These are phyloP conservation scores for Prionace glauca DNA, from an alignment of 2,797 vertebrate genomes.

Conservation along the genomic window DNA sequence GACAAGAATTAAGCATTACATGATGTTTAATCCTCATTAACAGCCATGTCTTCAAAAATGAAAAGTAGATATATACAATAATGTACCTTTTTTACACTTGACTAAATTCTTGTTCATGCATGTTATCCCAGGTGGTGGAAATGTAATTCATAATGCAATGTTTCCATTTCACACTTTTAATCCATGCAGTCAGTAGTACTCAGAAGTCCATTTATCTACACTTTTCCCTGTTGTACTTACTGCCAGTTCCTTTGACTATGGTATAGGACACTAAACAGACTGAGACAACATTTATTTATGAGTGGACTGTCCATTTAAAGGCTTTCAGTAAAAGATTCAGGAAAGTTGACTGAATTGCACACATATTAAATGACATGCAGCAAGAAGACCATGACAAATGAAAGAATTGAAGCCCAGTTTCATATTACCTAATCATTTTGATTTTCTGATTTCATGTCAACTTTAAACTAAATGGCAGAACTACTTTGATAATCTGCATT, in stretches of 20 bases:
- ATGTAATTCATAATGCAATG: neutral
- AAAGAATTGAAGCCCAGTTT: neutral
- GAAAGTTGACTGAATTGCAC: neutral
- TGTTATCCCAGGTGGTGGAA: neutral
- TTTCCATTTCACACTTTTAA: neutral
- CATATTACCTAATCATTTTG: neutral
- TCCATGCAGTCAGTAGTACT: conserved; percentile 2
- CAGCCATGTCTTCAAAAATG: neutral
- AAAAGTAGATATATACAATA: neutral
- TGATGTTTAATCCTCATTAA: neutral
- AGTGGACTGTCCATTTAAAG: neutral
- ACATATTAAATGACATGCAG: neutral
- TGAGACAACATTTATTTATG: neutral
- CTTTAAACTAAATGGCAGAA: neutral
- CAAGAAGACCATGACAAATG: neutral
- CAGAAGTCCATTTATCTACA: too few species aligned
- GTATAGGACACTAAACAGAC: neutral
- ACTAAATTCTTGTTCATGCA: neutral
- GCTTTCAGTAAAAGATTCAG: neutral
- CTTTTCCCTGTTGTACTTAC: neutral
- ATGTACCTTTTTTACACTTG: neutral
- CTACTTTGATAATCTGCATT: neutral
- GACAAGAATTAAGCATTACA: neutral
- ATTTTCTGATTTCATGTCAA: neutral
- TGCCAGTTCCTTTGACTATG: neutral